Percentiles rank a stretch among this genome's conserved stretches.
Conservation (phyloP, 2,113 vertebrate species). For the Seriola dumerili region DNA sequence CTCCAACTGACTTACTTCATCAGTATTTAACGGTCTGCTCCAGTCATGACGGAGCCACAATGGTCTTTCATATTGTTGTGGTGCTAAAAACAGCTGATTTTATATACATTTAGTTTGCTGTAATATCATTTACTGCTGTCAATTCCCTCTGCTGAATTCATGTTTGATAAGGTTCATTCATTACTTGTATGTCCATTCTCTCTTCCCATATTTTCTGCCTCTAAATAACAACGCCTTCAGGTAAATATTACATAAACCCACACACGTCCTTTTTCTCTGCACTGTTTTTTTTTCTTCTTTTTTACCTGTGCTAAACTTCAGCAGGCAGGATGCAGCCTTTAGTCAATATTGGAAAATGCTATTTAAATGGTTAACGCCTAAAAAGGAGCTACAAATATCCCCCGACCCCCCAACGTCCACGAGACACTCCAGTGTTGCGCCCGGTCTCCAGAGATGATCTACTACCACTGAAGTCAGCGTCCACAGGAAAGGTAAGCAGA, state of each 20-base stretch:
- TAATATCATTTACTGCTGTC: background rate
- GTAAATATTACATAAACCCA: background rate
- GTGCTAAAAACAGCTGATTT: background rate
- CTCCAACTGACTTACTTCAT: background rate
- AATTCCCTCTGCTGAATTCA: background rate
- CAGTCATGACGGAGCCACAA: background rate
- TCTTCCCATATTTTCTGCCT: background rate
- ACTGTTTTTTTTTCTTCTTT: background rate
- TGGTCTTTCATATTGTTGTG: too few species aligned
- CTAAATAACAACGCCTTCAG: background rate
- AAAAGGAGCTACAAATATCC: too few species aligned
- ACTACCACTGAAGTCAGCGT: background rate
- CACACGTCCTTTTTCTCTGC: background rate
- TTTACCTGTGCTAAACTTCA: background rate
- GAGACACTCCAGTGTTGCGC: background rate
- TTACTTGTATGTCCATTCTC: background rate
- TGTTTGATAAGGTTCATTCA: too few species aligned
- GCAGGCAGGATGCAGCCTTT: background rate
- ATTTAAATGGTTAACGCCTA: too few species aligned
- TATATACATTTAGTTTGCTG: background rate
- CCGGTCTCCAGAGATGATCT: background rate
- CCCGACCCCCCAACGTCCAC: too few species aligned
- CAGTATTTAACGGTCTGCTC: constrained; percentile 1
- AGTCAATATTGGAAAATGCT: background rate
- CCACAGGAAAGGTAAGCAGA: background rate